Evolutionary conservation across 2,797 vertebrate genomes (phyloP).

Genomic region (Melanotaenia trifasciata): DNA sequence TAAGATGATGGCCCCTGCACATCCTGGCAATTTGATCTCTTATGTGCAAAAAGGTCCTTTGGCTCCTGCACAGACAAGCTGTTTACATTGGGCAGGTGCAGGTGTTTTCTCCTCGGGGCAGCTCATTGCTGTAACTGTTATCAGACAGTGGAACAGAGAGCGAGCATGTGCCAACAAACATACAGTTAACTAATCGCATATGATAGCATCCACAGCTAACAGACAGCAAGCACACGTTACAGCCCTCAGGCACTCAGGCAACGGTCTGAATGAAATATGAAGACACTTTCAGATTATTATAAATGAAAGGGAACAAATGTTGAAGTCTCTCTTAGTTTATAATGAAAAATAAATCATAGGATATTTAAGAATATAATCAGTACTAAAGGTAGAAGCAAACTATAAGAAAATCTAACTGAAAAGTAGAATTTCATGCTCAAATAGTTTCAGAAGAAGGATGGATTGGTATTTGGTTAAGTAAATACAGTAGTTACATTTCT

Average conservation of each 20-base stretch:
- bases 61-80: slow-evolving; percentile 28
- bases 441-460: neutral
- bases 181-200: slow-evolving; percentile 50
- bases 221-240: slow-evolving; percentile 64
- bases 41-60: slow-evolving; percentile 34
- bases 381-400: neutral
- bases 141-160: slow-evolving; percentile 26
- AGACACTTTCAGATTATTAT: neutral
- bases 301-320: neutral
- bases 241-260: slow-evolving; percentile 43
- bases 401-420: neutral
- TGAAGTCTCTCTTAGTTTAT: neutral
- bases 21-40: slow-evolving; percentile 44
- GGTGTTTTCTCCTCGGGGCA: slow-evolving; percentile 53
- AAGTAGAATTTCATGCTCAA: neutral
- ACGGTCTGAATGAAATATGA: neutral
- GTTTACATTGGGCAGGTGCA: slow-evolving; percentile 77
- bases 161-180: slow-evolving; percentile 59
- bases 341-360: neutral
- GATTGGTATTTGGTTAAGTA: neutral
- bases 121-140: slow-evolving; percentile 59
- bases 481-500: neutral
- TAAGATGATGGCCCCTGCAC: slow-evolving; percentile 2
- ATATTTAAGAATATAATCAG: neutral
- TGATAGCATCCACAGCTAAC: slow-evolving; percentile 65